Evolutionary conservation across 2,113 vertebrate genomes (phyloP).

Genomic region (Tupaia chinensis): DNA sequence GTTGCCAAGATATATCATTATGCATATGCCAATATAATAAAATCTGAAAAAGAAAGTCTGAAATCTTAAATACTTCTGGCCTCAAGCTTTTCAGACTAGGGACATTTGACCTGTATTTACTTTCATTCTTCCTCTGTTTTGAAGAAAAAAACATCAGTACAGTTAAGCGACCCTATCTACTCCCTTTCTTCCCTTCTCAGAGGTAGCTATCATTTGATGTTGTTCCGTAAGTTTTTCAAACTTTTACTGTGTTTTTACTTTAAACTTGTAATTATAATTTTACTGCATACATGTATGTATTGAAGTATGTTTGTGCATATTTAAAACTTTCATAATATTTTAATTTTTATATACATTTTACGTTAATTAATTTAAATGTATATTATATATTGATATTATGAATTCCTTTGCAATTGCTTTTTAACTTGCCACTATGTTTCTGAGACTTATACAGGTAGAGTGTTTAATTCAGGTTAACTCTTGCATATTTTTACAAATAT

Average conservation of each 20-base stretch:
- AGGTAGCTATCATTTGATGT: not conserved
- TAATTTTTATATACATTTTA: too few species aligned
- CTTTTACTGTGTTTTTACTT: not conserved
- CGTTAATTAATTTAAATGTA: too few species aligned
- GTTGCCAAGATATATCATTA: too few species aligned
- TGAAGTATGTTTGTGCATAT: not conserved
- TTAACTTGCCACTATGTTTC: not conserved
- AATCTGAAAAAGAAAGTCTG: too few species aligned
- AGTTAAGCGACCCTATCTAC: rapidly evolving
- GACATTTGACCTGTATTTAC: not conserved
- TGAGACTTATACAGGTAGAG: not conserved
- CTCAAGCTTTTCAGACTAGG: too few species aligned
- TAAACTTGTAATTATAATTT: constrained; percentile 36
- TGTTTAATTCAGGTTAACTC: constrained; percentile 1
- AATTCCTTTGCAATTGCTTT: not conserved
- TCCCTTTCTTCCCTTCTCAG: not conserved
- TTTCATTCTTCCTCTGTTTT: not conserved
- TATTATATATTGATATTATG: not conserved
- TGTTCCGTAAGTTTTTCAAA: not conserved
- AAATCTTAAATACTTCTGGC: too few species aligned
- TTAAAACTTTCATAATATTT: not conserved
- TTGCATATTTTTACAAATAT: not conserved
- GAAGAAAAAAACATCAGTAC: not conserved
- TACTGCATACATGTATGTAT: not conserved
- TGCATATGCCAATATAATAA: too few species aligned